Percentiles rank a stretch among this genome's conserved stretches.
phyloP scores from a whole-genome alignment of 2,888 invertebrate species.

The Xestoiulus laeticollis region DNA sequence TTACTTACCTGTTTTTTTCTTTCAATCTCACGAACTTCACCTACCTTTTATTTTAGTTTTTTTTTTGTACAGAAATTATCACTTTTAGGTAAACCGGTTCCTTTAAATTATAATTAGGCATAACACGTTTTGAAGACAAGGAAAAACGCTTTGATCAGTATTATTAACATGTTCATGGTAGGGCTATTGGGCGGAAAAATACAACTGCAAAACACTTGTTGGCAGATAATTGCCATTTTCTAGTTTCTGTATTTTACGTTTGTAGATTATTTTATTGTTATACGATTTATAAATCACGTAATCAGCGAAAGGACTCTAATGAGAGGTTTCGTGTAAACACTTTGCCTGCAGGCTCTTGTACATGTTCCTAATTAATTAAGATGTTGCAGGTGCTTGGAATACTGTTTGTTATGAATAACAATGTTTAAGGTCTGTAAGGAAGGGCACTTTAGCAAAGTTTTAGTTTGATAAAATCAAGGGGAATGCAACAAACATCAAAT shows the following conservation, averaged over 20 bases:
- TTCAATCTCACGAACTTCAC: background rate
- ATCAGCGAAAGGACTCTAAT: background rate
- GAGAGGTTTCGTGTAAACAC: background rate
- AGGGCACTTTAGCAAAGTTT: background rate
- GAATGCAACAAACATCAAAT: background rate
- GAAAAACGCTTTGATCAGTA: slow-evolving; percentile 4
- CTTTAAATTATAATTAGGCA: slow-evolving; percentile 6
- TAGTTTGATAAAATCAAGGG: background rate
- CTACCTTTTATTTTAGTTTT: background rate
- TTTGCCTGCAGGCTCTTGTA: background rate
- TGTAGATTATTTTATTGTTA: slow-evolving; percentile 35
- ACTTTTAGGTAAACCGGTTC: background rate
- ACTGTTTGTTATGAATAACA: background rate
- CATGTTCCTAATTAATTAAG: background rate
- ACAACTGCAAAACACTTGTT: background rate
- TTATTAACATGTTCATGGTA: background rate
- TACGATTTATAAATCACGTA: slow-evolving; percentile 39
- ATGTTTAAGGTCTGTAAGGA: background rate
- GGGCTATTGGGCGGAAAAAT: background rate
- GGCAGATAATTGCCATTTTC: slow-evolving; percentile 31
- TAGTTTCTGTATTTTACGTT: background rate
- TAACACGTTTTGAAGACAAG: background rate
- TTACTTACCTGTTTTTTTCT: background rate
- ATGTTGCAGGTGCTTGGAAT: background rate
- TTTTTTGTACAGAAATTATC: background rate